phyloP scores from a whole-genome alignment of 2,113 vertebrate species.

The Ammodramus savannarum region DNA sequence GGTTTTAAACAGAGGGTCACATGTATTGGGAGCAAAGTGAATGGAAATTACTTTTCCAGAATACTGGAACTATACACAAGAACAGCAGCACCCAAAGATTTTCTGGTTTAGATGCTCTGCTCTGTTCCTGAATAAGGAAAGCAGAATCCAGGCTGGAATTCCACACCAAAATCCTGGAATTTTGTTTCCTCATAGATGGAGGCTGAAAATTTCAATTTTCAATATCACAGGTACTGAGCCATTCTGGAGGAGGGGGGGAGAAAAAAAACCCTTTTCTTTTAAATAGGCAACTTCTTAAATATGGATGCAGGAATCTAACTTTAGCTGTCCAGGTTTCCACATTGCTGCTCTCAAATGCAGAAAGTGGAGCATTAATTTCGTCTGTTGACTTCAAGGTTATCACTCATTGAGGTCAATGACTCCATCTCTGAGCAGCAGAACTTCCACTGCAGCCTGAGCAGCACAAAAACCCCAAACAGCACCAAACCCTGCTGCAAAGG shows the following conservation, averaged over 20 bases:
- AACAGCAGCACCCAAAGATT: not conserved
- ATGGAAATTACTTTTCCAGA: not conserved
- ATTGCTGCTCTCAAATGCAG: conserved; percentile 39
- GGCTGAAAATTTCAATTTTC: not conserved
- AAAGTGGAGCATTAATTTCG: conserved; percentile 63
- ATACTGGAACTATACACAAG: not conserved
- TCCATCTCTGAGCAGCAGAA: conserved; percentile 43
- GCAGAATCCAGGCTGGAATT: not conserved
- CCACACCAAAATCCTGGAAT: not conserved
- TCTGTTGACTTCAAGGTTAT: conserved; percentile 67
- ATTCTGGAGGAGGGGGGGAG: not conserved
- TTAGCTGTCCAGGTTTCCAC: conserved; percentile 60
- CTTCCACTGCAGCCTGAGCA: not conserved
- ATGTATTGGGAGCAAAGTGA: not conserved
- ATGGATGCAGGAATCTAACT: conserved; percentile 61
- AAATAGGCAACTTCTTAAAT: conserved; percentile 65
- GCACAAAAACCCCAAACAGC: not conserved
- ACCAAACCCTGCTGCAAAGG: not conserved
- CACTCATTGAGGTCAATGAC: conserved; percentile 65
- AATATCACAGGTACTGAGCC: not conserved
- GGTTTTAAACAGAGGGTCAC: not conserved
- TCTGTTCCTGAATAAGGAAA: not conserved
- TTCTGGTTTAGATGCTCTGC: not conserved
- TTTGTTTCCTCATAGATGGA: not conserved
- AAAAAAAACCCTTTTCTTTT: not conserved